Evolutionary conservation across 1,140 invertebrate species (phyloP).

Genomic region (Lucilia sericata): DNA sequence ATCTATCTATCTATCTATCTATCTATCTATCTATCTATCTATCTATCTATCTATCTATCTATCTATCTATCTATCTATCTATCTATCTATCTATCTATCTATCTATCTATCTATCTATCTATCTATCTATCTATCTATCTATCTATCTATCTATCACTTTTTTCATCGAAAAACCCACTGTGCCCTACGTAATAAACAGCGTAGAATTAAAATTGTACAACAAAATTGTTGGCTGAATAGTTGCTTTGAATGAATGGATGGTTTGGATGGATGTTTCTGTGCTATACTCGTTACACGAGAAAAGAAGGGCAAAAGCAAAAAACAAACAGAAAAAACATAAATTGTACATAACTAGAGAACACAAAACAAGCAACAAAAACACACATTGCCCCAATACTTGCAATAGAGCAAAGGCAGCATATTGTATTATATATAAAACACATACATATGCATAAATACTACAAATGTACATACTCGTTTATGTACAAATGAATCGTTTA

Average conservation of each 20-base stretch:
- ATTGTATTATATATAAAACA: neutral
- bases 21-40: too few relatives aligned
- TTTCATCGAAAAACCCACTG: neutral
- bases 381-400: neutral
- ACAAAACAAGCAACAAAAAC: neutral
- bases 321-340: neutral
- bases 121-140: too few relatives aligned
- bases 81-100: too few relatives aligned
- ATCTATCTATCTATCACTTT: too few relatives aligned
- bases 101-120: too few relatives aligned
- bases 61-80: too few relatives aligned
- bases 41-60: too few relatives aligned
- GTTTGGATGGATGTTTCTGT: neutral
- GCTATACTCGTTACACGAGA: neutral
- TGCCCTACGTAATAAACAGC: neutral
- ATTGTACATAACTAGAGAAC: neutral
- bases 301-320: constrained; percentile 18
- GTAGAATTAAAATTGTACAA: neutral
- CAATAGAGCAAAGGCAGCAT: too few relatives aligned
- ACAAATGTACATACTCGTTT: neutral
- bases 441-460: neutral
- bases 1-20: too few relatives aligned
- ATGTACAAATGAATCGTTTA: too few relatives aligned
- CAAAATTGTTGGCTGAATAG: constrained; percentile 3
- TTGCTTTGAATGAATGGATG: neutral